Percentiles rank a stretch among this genome's conserved stretches.
Evolutionary conservation across 2,888 invertebrate genomes (phyloP).

Genomic region (Schizaphis graminum): DNA sequence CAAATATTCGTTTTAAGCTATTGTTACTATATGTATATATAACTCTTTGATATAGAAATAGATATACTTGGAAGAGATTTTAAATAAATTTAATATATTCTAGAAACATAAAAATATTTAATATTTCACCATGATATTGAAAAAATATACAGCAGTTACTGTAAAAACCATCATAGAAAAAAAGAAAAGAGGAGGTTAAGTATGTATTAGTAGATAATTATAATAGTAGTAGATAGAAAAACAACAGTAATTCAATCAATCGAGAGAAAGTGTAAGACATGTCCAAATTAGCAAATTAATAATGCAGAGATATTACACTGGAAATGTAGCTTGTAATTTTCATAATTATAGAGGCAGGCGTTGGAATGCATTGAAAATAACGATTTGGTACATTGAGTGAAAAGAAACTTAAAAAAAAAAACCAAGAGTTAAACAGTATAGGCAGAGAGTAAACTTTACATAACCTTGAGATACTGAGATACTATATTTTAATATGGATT

Average conservation of each 20-base stretch:
- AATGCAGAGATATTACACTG: not conserved
- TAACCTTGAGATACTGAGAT: not conserved
- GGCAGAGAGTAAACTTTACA: not conserved
- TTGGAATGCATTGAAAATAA: not conserved
- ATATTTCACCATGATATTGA: not conserved
- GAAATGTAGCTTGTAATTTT: not conserved
- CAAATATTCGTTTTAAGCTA: not conserved
- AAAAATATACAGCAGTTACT: not conserved
- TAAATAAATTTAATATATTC: not conserved
- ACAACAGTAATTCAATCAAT: not conserved
- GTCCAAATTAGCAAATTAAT: not conserved
- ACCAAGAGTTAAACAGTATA: not conserved
- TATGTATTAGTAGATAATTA: not conserved
- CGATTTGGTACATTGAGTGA: not conserved
- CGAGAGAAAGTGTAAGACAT: not conserved
- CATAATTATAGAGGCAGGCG: not conserved
- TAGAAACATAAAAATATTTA: not conserved
- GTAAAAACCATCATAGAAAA: not conserved
- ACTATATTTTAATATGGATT: not conserved
- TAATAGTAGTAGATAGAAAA: not conserved
- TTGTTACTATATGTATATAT: not conserved
- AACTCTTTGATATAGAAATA: not conserved
- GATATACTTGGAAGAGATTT: not conserved
- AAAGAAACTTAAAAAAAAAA: not conserved
- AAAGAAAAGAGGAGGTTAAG: not conserved